Evolutionary conservation across 1,140 invertebrate genomes (phyloP).

Genomic region (Hycleus phaleratus): DNA sequence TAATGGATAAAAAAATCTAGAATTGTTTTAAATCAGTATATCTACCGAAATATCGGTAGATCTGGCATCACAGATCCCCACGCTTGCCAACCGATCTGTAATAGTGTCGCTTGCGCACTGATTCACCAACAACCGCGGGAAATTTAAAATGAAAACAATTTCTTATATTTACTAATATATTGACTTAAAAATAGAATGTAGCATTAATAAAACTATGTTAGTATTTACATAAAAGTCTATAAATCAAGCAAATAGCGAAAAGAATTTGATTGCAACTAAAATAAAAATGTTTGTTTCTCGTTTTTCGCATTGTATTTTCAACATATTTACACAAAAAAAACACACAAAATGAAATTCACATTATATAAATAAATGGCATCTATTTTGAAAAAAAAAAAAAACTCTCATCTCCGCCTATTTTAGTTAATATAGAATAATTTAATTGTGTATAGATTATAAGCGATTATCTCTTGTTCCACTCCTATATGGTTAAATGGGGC

Average conservation of each 20-base stretch:
- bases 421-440: neutral
- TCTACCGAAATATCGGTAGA: too few relatives aligned
- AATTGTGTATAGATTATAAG: neutral
- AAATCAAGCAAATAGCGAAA: constrained; percentile 23
- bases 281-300: constrained; percentile 2
- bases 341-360: constrained; percentile 15
- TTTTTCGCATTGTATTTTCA: too few relatives aligned
- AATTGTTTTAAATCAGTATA: too few relatives aligned
- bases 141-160: neutral
- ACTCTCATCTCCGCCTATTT: too few relatives aligned
- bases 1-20: too few relatives aligned
- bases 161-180: constrained; percentile 25
- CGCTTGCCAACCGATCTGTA: too few relatives aligned
- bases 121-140: neutral
- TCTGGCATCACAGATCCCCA: too few relatives aligned
- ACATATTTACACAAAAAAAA: constrained; percentile 14
- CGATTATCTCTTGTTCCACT: neutral
- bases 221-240: constrained; percentile 31
- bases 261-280: neutral
- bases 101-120: too few relatives aligned
- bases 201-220: constrained; percentile 28
- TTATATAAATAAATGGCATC: constrained; percentile 13
- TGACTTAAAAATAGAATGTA: constrained; percentile 18
- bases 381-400: neutral
- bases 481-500: neutral